Evolutionary conservation across 2,797 vertebrate species (phyloP).

Genomic region (Enteromius viviparus): DNA sequence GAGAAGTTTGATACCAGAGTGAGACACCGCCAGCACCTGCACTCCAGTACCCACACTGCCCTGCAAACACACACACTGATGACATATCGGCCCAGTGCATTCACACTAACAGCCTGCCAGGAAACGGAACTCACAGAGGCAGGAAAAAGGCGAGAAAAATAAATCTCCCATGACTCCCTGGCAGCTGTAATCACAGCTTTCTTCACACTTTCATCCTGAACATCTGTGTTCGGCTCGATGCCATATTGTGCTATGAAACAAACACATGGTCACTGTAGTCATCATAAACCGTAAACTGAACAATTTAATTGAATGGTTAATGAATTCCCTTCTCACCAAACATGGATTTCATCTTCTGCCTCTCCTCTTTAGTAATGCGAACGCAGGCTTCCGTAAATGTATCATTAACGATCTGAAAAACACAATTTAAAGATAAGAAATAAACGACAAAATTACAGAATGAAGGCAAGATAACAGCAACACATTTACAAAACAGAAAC

Average conservation of each 20-base stretch:
- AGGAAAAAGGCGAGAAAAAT: slow-evolving; percentile 96
- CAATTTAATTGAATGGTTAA: not conserved
- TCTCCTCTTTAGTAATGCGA: slow-evolving; percentile 90
- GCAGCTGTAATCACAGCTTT: slow-evolving; percentile 82
- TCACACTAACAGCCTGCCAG: not conserved
- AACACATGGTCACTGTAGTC: slow-evolving; percentile 32
- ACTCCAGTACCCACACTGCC: slow-evolving; percentile 95
- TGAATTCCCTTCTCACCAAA: slow-evolving; percentile 81
- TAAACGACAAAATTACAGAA: not conserved
- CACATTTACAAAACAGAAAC: not conserved
- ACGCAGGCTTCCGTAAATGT: slow-evolving; percentile 90
- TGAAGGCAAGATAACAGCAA: not conserved
- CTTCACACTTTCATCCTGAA: slow-evolving; percentile 88
- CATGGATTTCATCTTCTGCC: slow-evolving; percentile 89
- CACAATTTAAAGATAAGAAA: slow-evolving; percentile 26
- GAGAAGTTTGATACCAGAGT: slow-evolving; percentile 89
- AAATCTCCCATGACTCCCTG: slow-evolving; percentile 89
- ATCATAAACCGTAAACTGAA: slow-evolving; percentile 24
- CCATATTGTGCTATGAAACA: slow-evolving; percentile 82
- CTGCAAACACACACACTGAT: slow-evolving; percentile 68
- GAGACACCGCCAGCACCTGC: slow-evolving; percentile 92
- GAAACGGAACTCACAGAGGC: slow-evolving; percentile 84
- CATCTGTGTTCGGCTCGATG: slow-evolving; percentile 83
- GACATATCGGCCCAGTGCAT: slow-evolving; percentile 17
- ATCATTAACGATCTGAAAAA: slow-evolving; percentile 88